Evolutionary conservation across 1,140 invertebrate genomes (phyloP), one percentile per base, ranked within the genome.

Genomic region (Colletes gigas): DNA sequence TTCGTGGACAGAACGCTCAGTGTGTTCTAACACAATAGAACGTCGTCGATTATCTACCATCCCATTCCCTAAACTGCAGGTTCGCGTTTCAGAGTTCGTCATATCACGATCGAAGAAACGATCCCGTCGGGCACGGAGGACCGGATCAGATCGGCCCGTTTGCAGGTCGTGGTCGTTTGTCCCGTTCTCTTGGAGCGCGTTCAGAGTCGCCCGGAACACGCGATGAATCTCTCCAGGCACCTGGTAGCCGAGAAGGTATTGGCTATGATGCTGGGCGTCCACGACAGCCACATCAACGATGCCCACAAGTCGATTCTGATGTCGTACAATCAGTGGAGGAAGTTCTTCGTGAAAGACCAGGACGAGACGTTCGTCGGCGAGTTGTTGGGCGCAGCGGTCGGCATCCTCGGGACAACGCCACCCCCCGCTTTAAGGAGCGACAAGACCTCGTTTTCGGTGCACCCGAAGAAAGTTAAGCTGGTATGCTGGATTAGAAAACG

Each of bases 301-400:
- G 91, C 93, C 72, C 96, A 96, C 81, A 94, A 94, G 88, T 73
- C 90, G 94, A 96, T 95, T 21, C 94, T 97, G 77, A 94, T 96
- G 1, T 95, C 94, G 14, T 97, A 96, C 88, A 94, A 95, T 47
- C 94, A 96, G 82, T 98, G 97, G 97, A 94, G 95, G 57, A 96
- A 96, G 84, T 96, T 97, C 91, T 95, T 94, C 47, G 96, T 96
- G 5, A 95, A 95, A 83, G 96, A 97, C 88, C 96, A 97, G 88
- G 97, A 98, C 88, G 96, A 96, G 65, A 95, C 95, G 0, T 97
- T 97, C 87, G 96, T 97, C 8, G 96, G 96, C 60, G 96, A 97
- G 76, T 97, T 98, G 76, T 92, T 97, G 3, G 95, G 95, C 0
- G 95, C 96, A 5, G 96, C 97, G 0, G 96, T 97, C 52, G 95